Percentiles rank a stretch among this genome's conserved stretches.
Evolutionary conservation across 2,797 vertebrate genomes (phyloP).

Genomic region (Iguana delicatissima): DNA sequence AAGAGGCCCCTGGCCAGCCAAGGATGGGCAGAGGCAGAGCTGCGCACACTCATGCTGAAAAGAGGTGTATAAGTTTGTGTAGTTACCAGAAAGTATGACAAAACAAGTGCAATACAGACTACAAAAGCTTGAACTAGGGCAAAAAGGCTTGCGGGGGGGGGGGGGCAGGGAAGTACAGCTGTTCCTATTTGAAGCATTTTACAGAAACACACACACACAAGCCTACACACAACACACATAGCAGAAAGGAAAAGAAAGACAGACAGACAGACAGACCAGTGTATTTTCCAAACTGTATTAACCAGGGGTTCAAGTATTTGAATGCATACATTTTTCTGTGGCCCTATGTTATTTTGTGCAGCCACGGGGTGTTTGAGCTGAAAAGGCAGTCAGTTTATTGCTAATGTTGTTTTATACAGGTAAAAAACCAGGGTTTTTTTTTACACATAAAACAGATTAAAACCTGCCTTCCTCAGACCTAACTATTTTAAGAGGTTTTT

Average conservation of each 20-base stretch:
- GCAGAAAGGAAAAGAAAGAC: constrained; percentile 33
- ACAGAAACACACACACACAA: constrained; percentile 35
- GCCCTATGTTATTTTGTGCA: constrained; percentile 54
- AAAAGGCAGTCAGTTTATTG: constrained; percentile 63
- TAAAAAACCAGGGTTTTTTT: constrained; percentile 51
- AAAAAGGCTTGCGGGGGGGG: constrained; percentile 65
- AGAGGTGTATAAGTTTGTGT: neutral
- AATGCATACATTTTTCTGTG: constrained; percentile 64
- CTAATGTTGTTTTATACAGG: constrained; percentile 56
- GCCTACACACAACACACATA: constrained; percentile 20
- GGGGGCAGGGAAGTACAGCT: constrained; percentile 64
- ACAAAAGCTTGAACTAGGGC: constrained; percentile 60
- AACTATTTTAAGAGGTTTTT: constrained; percentile 48
- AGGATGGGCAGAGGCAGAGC: constrained; percentile 60
- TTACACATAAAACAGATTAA: constrained; percentile 35
- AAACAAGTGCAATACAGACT: constrained; percentile 79
- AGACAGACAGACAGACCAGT: constrained; percentile 25
- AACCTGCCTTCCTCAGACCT: constrained; percentile 43
- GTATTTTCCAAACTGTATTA: constrained; percentile 67
- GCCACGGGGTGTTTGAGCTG: constrained; percentile 49
- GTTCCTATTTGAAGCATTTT: constrained; percentile 61
- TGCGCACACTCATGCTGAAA: constrained; percentile 71
- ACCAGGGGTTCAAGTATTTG: constrained; percentile 65
- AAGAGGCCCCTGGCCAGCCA: constrained; percentile 67
- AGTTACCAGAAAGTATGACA: constrained; percentile 20